A percentile compares a stretch with the other conserved stretches of the same genome.
phyloP scores from a whole-genome alignment of 2,113 vertebrate genomes.

The Microtus ochrogaster region DNA sequence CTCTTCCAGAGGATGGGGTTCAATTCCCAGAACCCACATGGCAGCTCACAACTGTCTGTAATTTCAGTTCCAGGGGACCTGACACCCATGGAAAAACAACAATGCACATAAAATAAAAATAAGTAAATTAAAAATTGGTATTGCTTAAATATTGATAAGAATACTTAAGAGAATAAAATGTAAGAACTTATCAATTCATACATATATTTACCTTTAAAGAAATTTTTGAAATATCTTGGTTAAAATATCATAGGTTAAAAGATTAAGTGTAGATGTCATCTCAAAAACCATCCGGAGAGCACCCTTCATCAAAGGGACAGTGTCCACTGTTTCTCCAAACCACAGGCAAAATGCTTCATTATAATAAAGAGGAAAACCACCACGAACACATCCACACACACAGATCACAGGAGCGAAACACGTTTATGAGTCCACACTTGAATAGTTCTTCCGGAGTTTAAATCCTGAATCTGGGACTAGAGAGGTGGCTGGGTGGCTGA shows the following conservation, averaged over 20 bases:
- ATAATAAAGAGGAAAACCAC: neutral
- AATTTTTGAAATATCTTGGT: neutral
- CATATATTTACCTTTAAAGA: neutral
- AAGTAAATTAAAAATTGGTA: neutral
- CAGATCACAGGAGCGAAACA: neutral
- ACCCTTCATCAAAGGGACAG: neutral
- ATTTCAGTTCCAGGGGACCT: neutral
- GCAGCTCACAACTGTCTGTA: neutral
- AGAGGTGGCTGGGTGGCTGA: neutral
- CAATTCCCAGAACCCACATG: neutral
- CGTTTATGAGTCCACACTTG: neutral
- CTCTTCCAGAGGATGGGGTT: neutral
- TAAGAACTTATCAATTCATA: neutral
- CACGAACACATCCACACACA: neutral
- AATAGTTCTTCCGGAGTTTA: slow-evolving; percentile 1
- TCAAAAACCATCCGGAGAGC: slow-evolving; percentile 17
- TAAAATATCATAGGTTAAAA: neutral
- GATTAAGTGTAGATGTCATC: neutral
- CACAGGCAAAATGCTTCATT: neutral
- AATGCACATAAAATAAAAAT: neutral
- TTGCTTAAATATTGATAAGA: neutral
- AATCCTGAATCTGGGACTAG: neutral
- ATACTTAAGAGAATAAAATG: slow-evolving; percentile 44
- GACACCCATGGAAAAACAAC: neutral
- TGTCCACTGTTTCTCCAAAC: neutral